These are phyloP conservation scores for Gorsachius magnificus DNA, from an alignment of 2,797 vertebrate genomes.

Conservation along the genomic window DNA sequence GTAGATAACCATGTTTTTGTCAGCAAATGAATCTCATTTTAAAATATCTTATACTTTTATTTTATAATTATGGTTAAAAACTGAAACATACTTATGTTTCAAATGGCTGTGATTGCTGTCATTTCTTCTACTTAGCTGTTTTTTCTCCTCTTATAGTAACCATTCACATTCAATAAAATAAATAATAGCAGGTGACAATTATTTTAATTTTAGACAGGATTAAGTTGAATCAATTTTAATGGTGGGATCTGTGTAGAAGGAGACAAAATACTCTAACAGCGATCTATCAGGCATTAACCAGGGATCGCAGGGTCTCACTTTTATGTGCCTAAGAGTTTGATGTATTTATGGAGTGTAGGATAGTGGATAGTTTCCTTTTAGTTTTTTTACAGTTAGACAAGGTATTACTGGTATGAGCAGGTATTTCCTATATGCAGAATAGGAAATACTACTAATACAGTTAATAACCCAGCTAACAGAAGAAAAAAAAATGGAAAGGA, in stretches of 20 bases:
- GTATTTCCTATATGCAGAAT: constrained; percentile 42
- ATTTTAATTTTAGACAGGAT: background rate
- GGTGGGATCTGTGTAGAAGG: background rate
- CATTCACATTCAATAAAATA: background rate
- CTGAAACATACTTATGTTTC: background rate
- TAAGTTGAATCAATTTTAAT: background rate
- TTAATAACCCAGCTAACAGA: constrained; percentile 34
- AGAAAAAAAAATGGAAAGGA: constrained; percentile 2
- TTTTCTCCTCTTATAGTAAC: background rate
- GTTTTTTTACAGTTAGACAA: constrained; percentile 2
- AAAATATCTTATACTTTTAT: background rate
- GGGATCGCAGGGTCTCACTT: constrained; percentile 4
- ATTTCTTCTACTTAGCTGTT: background rate
- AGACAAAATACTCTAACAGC: background rate
- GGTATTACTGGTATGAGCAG: constrained; percentile 40
- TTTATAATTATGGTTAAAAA: background rate
- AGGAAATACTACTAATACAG: constrained; percentile 33
- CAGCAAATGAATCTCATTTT: background rate
- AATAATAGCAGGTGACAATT: background rate
- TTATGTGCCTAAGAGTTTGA: background rate
- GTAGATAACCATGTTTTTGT: background rate
- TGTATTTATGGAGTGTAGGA: constrained; percentile 50
- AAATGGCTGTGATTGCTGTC: background rate
- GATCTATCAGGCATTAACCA: background rate
- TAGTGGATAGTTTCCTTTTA: constrained; percentile 29